A percentile compares a stretch with the other conserved stretches of the same genome.
phyloP scores from a whole-genome alignment of 2,113 vertebrate genomes.

The Microcebus lehilahytsara region DNA sequence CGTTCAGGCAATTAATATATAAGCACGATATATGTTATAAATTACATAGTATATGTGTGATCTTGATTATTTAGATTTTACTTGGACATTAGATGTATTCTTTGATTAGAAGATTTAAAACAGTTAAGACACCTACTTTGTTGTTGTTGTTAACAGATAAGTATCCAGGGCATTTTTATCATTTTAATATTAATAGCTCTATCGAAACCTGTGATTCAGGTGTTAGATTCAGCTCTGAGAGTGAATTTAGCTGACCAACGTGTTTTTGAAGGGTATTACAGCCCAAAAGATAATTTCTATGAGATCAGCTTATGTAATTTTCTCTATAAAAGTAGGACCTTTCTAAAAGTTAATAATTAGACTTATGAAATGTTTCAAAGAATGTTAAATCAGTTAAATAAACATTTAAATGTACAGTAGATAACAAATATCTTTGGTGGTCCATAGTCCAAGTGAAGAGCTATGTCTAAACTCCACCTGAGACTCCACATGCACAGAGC shows the following conservation, averaged over 20 bases:
- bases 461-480: not conserved
- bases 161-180: not conserved
- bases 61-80: constrained; percentile 10
- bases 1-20: not conserved
- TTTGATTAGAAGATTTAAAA: not conserved
- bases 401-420: constrained; percentile 33
- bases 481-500: not conserved
- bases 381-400: constrained; percentile 24
- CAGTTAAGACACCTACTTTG: not conserved
- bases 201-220: not conserved
- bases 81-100: not conserved
- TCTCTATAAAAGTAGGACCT: not conserved
- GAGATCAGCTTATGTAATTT: constrained; percentile 9
- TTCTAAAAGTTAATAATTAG: constrained; percentile 42
- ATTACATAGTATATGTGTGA: not conserved
- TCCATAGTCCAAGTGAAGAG: not conserved
- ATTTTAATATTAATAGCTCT: not conserved
- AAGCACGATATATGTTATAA: not conserved
- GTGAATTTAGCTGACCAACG: constrained; percentile 16
- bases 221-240: not conserved
- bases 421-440: constrained; percentile 21
- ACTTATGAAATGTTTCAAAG: not conserved
- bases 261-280: not conserved
- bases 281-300: constrained; percentile 1
- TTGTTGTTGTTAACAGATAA: not conserved